Percentiles rank a stretch among this genome's conserved stretches.
Evolutionary conservation across 37 sponge, comb jelly and placozoan species (phyloP).

Genomic region (Dysidea cf. avara): DNA sequence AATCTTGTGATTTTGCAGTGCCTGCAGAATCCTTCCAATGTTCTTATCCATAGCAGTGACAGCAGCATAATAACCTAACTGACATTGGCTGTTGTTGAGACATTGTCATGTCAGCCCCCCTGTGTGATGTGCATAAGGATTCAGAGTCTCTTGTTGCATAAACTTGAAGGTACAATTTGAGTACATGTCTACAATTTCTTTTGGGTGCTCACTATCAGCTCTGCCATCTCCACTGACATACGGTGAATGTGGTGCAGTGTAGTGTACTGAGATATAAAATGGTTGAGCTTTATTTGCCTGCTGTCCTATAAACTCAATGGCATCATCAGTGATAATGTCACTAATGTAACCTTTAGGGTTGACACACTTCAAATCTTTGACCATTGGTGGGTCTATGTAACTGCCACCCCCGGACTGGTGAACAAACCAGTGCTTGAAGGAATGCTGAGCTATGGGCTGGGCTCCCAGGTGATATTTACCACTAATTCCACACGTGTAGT

Average conservation of each 20-base stretch:
- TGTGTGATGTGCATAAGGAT: constrained; percentile 37
- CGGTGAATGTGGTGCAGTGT: constrained; percentile 65
- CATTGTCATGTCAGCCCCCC: constrained; percentile 32
- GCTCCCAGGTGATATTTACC: constrained; percentile 77
- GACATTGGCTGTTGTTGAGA: constrained; percentile 62
- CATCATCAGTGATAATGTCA: constrained; percentile 68
- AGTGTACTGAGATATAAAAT: constrained; percentile 73
- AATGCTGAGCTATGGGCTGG: constrained; percentile 49
- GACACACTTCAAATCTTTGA: constrained; percentile 54
- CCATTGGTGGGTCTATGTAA: constrained; percentile 72
- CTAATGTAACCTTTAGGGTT: constrained; percentile 55
- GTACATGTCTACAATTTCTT: constrained; percentile 52
- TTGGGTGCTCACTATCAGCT: constrained; percentile 64
- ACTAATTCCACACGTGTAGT: constrained; percentile 61
- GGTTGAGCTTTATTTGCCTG: constrained; percentile 15
- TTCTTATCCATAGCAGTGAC: constrained; percentile 68
- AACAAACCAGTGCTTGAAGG: constrained; percentile 73
- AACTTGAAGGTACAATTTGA: constrained; percentile 54
- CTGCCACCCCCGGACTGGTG: constrained; percentile 66
- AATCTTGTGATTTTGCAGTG: constrained; percentile 17
- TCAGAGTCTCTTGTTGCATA: constrained; percentile 58
- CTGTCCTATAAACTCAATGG: constrained; percentile 41
- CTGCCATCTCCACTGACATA: constrained; percentile 54
- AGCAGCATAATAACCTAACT: constrained; percentile 66
- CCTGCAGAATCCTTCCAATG: constrained; percentile 58